Evolutionary conservation across 2,888 invertebrate species (phyloP), one percentile per base, ranked within the genome.

Genomic region (Drosophila tripunctata): DNA sequence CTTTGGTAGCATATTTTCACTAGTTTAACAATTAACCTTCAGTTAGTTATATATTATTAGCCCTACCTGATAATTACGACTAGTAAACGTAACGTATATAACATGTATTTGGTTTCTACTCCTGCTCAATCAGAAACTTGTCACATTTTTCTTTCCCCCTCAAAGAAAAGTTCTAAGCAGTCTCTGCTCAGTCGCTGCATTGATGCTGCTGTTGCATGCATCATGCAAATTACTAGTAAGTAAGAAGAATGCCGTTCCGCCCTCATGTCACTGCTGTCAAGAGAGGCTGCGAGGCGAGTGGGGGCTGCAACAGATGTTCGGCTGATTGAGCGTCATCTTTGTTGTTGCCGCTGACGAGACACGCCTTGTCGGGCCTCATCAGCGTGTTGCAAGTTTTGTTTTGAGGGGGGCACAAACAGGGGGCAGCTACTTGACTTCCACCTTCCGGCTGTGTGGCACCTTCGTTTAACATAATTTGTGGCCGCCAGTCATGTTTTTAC

Each of bases 391-490:
- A 17, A 21, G 24, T 22, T 36, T 31, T 43, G 45, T 24, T 27
- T 17, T 33, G 24, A 21, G 19, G 61, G 40, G 44, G 56, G n/a
- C n/a, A n/a, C 48, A 55, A 10, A n/a, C 40, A 27, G 27, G 15
- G 44, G 27, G 43, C 61, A 62, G 81, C 84, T 84, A 82, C 82
- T 84, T 79, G 82, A 84, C 75, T 84, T 68, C 70, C 78, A 69
- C 69, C 71, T 82, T 80, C 67, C 67, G 51, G 50, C 36, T 54
- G 64, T 58, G 58, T 62, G 74, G 75, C 78, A 73, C 69, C 78
- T 83, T 69, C 71, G 73, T 64, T 78, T 68, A 74, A 71, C 78
- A 81, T 84, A 81, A 84, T 84, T 84, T 84, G 87, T 79, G 85
- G 71, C 85, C 74, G 78, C 71, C 65, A 74, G 80, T 75, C 70